These are phyloP conservation scores for Aphidoletes aphidimyza DNA, from an alignment of 2,888 invertebrate genomes.

Conservation along the genomic window DNA sequence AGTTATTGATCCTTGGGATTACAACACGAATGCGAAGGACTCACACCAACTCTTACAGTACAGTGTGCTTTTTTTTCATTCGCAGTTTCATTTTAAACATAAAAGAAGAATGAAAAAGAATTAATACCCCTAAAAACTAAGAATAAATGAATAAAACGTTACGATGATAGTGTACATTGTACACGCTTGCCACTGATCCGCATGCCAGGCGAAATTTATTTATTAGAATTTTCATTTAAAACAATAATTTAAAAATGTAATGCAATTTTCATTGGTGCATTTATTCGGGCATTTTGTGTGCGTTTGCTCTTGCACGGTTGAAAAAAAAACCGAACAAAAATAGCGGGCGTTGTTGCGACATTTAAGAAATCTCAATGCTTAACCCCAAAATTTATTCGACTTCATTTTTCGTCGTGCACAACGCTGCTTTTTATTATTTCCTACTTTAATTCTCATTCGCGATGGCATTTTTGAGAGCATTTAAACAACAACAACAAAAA, in stretches of 20 bases:
- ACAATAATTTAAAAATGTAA: slow-evolving; percentile 51
- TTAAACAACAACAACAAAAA: not conserved
- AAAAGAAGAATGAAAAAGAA: too few relatives aligned
- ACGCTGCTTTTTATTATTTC: not conserved
- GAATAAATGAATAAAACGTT: not conserved
- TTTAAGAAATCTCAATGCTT: slow-evolving; percentile 40
- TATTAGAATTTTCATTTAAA: slow-evolving; percentile 49
- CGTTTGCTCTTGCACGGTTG: too few relatives aligned
- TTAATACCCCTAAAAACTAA: too few relatives aligned
- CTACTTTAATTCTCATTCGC: not conserved
- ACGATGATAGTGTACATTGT: not conserved
- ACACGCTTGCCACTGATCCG: not conserved
- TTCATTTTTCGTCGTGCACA: not conserved
- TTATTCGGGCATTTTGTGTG: too few relatives aligned
- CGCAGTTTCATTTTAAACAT: too few relatives aligned
- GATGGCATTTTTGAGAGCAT: not conserved
- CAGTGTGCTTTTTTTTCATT: not conserved
- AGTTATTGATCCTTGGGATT: not conserved
- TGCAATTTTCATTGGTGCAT: slow-evolving; percentile 10
- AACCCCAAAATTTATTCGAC: slow-evolving; percentile 41
- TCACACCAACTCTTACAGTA: not conserved
- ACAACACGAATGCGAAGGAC: not conserved
- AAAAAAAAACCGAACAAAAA: not conserved
- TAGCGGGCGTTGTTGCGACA: not conserved
- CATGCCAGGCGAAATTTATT: slow-evolving; percentile 1